Percentiles rank a stretch among this genome's conserved stretches.
These are phyloP conservation scores for Eulacestoma nigropectus DNA, from an alignment of 2,113 vertebrate species.

Conservation along the genomic window DNA sequence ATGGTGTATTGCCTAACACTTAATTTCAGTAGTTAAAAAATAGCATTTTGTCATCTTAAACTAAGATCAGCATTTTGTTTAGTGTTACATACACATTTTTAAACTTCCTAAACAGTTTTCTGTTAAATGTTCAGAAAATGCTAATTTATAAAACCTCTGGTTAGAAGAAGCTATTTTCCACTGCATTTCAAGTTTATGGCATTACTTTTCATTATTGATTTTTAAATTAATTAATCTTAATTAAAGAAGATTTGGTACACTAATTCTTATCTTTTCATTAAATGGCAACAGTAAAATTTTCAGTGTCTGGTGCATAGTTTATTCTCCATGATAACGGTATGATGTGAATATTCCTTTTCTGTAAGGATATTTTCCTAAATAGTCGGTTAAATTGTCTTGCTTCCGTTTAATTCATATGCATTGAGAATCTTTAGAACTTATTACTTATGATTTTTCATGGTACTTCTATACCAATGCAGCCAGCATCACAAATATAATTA, in stretches of 20 bases:
- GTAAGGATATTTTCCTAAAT: not conserved
- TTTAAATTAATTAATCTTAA: conserved; percentile 14
- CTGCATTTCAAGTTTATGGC: not conserved
- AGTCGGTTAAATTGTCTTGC: not conserved
- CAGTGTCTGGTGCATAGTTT: not conserved
- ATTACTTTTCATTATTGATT: not conserved
- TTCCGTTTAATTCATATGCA: not conserved
- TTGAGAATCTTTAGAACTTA: not conserved
- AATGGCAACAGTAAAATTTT: not conserved
- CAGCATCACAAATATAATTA: not conserved
- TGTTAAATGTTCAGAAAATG: not conserved
- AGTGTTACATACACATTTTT: not conserved
- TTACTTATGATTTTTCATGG: not conserved
- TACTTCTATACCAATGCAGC: not conserved
- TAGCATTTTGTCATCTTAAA: not conserved
- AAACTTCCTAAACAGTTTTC: not conserved
- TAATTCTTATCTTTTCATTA: conserved; percentile 16
- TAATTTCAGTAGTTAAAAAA: not conserved
- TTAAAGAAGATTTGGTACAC: conserved; percentile 19
- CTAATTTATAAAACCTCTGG: not conserved
- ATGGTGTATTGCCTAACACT: not conserved
- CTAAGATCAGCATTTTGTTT: not conserved
- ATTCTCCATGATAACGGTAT: not conserved
- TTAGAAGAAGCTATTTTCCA: not conserved
- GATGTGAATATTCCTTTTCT: not conserved